These are phyloP conservation scores for Eolophus roseicapilla DNA, from an alignment of 2,113 vertebrate species.

Conservation along the genomic window DNA sequence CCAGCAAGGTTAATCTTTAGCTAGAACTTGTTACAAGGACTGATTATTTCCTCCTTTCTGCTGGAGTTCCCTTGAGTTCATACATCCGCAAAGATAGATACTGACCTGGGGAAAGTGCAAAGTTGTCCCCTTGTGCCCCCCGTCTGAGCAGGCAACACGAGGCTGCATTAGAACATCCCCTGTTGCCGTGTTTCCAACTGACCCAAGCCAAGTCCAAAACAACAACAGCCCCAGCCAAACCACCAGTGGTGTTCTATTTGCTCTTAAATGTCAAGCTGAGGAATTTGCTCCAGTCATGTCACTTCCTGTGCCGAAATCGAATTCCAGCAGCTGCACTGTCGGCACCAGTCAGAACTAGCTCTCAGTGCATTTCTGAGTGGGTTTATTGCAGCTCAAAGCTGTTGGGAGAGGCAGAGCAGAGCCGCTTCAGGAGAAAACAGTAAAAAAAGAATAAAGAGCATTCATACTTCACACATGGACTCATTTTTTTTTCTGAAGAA, in stretches of 20 bases:
- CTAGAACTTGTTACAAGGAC: not conserved
- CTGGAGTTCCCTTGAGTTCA: not conserved
- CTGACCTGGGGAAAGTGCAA: not conserved
- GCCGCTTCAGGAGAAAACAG: not conserved
- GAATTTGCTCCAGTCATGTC: constrained; percentile 35
- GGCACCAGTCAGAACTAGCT: not conserved
- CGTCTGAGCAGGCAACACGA: fast-evolving
- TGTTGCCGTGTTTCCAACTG: not conserved
- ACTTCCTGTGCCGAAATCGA: not conserved
- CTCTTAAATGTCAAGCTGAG: constrained; percentile 36
- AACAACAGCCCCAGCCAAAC: constrained; percentile 22
- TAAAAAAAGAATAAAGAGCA: not conserved
- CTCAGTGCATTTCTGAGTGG: not conserved
- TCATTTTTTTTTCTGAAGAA: not conserved
- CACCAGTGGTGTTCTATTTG: not conserved
- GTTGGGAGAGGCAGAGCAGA: not conserved
- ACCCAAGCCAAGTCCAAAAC: not conserved
- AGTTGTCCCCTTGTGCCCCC: not conserved
- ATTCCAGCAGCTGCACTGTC: not conserved
- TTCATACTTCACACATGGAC: not conserved
- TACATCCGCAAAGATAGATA: not conserved
- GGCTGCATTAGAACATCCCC: not conserved
- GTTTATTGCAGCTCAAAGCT: not conserved
- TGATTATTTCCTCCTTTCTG: not conserved
- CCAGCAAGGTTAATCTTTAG: constrained; percentile 59